Conservation (phyloP, 1,140 invertebrate species). For the Drosophila santomea region DNA sequence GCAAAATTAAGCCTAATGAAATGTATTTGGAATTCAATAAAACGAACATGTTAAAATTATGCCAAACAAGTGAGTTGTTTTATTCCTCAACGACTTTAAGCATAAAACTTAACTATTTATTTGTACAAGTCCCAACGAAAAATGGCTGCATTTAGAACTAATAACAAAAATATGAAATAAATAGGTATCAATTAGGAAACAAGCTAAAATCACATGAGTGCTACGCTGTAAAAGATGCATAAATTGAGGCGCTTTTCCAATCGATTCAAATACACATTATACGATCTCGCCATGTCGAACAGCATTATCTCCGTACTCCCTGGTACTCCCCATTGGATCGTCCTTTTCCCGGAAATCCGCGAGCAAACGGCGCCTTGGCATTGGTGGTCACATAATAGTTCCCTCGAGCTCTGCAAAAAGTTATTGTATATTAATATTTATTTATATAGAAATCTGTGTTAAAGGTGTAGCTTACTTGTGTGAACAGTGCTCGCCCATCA, state of each 20-base stretch:
- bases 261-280: neutral
- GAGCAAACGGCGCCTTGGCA: conserved; percentile 92
- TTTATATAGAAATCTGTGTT: neutral
- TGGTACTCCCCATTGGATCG: conserved; percentile 77
- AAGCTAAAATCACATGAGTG: conserved; percentile 78
- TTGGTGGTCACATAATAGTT: conserved; percentile 94
- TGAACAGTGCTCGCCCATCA: conserved; percentile 93
- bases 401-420: conserved; percentile 89
- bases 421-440: neutral
- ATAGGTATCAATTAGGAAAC: conserved; percentile 67
- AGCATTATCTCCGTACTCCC: conserved; percentile 68
- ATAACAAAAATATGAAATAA: conserved; percentile 63
- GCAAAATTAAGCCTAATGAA: conserved; percentile 67
- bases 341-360: conserved; percentile 90
- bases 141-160: conserved; percentile 74
- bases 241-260: conserved; percentile 8
- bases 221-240: conserved; percentile 50
- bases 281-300: neutral
- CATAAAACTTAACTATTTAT: conserved; percentile 67
- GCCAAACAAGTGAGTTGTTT: conserved; percentile 31
- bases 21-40: conserved; percentile 81
- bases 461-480: conserved; percentile 87
- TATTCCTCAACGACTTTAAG: conserved; percentile 46
- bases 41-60: conserved; percentile 75
- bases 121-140: conserved; percentile 65